A percentile compares a stretch with the other conserved stretches of the same genome.
phyloP scores from a whole-genome alignment of 2,797 vertebrate species.

The Protosalanx chinensis region DNA sequence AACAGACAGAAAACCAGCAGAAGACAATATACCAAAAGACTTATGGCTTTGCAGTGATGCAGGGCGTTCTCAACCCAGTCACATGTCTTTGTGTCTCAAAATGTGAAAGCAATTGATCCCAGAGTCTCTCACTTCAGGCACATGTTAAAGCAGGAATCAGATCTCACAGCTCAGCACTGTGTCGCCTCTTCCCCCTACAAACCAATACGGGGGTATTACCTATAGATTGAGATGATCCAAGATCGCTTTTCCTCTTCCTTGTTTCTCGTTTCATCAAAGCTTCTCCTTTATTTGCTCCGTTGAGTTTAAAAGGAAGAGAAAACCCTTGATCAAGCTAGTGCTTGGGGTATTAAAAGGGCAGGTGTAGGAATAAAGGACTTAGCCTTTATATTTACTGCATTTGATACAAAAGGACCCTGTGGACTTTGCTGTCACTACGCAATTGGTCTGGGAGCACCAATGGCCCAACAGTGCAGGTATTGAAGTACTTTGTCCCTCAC shows the following conservation, averaged over 20 bases:
- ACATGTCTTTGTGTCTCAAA: background rate
- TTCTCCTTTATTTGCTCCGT: background rate
- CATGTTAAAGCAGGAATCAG: background rate
- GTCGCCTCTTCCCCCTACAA: too few species aligned
- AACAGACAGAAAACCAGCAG: background rate
- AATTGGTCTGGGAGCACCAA: conserved; percentile 10
- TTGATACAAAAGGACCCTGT: conserved; percentile 4
- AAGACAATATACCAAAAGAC: background rate
- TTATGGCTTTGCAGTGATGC: background rate
- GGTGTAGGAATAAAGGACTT: background rate
- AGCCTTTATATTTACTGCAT: conserved; percentile 6
- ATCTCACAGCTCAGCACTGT: background rate
- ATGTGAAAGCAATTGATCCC: conserved; percentile 1
- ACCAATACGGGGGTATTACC: background rate
- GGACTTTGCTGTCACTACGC: background rate
- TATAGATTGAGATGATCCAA: background rate
- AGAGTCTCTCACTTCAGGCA: background rate
- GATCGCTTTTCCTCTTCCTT: background rate
- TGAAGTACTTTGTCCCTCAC: conserved; percentile 6
- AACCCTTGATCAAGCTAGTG: background rate
- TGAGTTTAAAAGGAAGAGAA: background rate
- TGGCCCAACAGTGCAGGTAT: conserved; percentile 1
- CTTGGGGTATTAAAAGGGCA: background rate
- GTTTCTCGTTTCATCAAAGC: background rate
- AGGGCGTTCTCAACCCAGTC: background rate